Evolutionary conservation across 1,140 invertebrate genomes (phyloP), one percentile per base, ranked within the genome.

Genomic region (Zaprionus ornatus): DNA sequence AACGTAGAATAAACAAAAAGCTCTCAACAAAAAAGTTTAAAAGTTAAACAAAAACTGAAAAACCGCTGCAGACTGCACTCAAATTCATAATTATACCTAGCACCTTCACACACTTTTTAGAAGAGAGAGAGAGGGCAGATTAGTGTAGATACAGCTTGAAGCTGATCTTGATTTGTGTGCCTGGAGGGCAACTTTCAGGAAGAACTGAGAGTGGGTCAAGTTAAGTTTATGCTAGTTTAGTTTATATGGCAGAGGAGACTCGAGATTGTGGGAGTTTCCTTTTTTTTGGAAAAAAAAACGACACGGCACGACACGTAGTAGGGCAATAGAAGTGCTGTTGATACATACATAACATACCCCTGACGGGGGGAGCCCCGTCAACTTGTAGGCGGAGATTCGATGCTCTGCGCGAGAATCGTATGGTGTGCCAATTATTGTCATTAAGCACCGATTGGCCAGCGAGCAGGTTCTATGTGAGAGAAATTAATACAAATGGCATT

Each of bases 351-450:
- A 94, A 94, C 94, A 95, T 95, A 98, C 98, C 97, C 95, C 95
- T 95, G 74, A 97, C 95, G 72, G 97, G 95, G 70, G 95, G 93
- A 86, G 96, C 96, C 79, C 96, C 95, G 93, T 99, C 98, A 67
- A 99, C 95, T 93, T 97, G 96, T 48, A 99, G 94, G 82, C 97
- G 96, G 45, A 99, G 93, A 88, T 95, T 96, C 9, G 95, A 96
- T 1, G 97, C 97, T 80, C 97, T 94, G 63, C 98, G 94, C 2
- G 96, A 97, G 83, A 99, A 97, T 48, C 95, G 95, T 25, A 99
- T 94, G 3, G 97, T 97, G 93, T 99, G 98, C 98, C 98, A 99
- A 91, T 96, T 95, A 91, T 99, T 97, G 91, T 99, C 98, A 90
- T 98, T 98, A 29, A 98, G 92, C 60, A 96, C 96, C 68, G 95